phyloP scores from a whole-genome alignment of 2,797 vertebrate species.

The Enteromius afrohamiltoni region DNA sequence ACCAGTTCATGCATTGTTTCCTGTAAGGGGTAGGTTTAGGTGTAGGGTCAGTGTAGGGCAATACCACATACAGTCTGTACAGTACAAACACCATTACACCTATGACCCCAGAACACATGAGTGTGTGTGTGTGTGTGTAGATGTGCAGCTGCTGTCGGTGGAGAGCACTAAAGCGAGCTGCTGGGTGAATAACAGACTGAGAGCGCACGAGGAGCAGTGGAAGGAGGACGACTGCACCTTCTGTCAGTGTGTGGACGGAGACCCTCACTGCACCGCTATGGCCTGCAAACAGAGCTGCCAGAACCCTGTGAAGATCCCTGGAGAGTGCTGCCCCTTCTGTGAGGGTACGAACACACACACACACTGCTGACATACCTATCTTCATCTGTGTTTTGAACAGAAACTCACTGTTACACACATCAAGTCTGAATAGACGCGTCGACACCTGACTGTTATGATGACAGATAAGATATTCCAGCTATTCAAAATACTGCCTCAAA shows the following conservation, averaged over 20 bases:
- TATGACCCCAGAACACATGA: too few species aligned
- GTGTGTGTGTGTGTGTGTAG: constrained; percentile 59
- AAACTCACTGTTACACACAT: not conserved
- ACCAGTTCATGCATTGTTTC: not conserved
- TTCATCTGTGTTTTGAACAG: not conserved
- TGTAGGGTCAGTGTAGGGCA: too few species aligned
- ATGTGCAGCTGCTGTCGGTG: constrained; percentile 77
- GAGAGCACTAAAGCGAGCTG: constrained; percentile 81
- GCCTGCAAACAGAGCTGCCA: constrained; percentile 85
- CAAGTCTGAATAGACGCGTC: constrained; percentile 2
- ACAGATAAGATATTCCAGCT: constrained; percentile 26
- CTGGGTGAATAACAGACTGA: constrained; percentile 79
- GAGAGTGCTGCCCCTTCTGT: constrained; percentile 85
- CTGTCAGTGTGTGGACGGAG: constrained; percentile 83
- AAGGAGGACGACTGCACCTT: constrained; percentile 86
- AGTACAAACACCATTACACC: too few species aligned
- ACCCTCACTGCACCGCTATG: constrained; percentile 84
- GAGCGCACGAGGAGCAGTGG: constrained; percentile 82
- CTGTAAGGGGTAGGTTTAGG: too few species aligned
- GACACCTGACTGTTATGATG: constrained; percentile 35
- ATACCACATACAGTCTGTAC: too few species aligned
- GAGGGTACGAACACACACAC: constrained; percentile 71
- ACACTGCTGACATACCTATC: not conserved
- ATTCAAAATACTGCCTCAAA: constrained; percentile 37
- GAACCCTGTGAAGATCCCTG: constrained; percentile 82